Evolutionary conservation across 2,113 vertebrate species (phyloP).

Genomic region (Myrmophylax atrothorax): DNA sequence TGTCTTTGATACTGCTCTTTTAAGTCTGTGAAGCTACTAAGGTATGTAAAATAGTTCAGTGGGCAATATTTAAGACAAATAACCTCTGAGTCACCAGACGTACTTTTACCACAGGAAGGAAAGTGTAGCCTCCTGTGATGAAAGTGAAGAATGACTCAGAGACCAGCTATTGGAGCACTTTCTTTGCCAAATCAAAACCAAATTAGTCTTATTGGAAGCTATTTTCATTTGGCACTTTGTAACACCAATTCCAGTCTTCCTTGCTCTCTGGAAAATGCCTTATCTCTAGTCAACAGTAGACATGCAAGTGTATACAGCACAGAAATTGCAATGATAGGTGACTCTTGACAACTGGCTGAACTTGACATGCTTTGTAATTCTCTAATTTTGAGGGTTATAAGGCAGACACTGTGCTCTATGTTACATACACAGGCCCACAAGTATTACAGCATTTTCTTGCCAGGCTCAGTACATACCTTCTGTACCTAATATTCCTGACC

Average conservation of each 20-base stretch:
- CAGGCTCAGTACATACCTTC: background rate
- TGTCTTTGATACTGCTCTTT: background rate
- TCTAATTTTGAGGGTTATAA: background rate
- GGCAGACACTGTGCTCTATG: background rate
- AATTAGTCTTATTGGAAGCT: background rate
- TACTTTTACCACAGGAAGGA: slow-evolving; percentile 37
- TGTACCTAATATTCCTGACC: background rate
- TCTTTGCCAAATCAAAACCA: background rate
- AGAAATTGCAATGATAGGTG: background rate
- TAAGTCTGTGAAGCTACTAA: background rate
- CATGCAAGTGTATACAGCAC: background rate
- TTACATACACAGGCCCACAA: background rate
- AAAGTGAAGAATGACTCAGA: slow-evolving; percentile 25
- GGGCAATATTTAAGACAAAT: slow-evolving; percentile 10
- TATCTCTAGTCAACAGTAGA: background rate
- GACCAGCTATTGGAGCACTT: background rate
- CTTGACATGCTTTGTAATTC: background rate
- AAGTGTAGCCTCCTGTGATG: background rate
- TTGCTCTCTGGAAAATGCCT: background rate
- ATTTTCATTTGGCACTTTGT: background rate
- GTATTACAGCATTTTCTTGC: background rate
- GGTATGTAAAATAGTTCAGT: background rate
- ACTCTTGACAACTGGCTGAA: background rate
- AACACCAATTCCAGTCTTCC: background rate
- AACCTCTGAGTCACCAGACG: background rate